Evolutionary conservation across 1,140 invertebrate genomes (phyloP), one percentile per base, ranked within the genome.

Genomic region (Laupala kohalensis): DNA sequence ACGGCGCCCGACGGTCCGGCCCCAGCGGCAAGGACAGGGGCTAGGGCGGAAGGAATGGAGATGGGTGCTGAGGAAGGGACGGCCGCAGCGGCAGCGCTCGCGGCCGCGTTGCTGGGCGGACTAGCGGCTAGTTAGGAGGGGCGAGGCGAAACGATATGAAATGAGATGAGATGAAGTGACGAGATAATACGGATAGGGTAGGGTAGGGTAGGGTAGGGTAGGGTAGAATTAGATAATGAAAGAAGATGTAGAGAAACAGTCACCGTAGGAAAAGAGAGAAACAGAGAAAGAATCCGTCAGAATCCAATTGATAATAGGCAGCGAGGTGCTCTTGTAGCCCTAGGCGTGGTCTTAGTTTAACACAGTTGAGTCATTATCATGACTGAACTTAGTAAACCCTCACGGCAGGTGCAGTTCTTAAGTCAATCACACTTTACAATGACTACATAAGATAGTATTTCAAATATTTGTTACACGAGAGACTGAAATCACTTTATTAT

Each of bases 221-320:
- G 27, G 29, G 30, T 73, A 73, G 75, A 72, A 71, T 37, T 30
- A 67, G 74, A 75, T 73, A 77, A 71, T 74, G 70, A 76, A 65
- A 76, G 73, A 75, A 67, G 71, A 75, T 65, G 70, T 25, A 53
- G 26, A 26, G 13, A 64, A 62, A 71, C 26, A 69, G 68, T 24
- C n/a, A 53, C 26, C n/a, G 30, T 15, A 28, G 68, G 26, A 9
- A 28, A n/a, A 66, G 65, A 66, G 23, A 66, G 65, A 66, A 27
- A 66, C 24, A 66, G 65, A 66, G 65, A 66, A 66, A 66, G 65
- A 66, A 12, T 9, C 24, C 9, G 65, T 25, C 24, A 66, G 65
- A 66, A 13, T 53, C 19, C 37, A 19, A 53, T 53, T 53, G 37
- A 53, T 53, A 53, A 9, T 9, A 53, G 37, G 37, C 37, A 53